Evolutionary conservation across 2,888 invertebrate genomes (phyloP).

Genomic region (Drymonia ruficornis): DNA sequence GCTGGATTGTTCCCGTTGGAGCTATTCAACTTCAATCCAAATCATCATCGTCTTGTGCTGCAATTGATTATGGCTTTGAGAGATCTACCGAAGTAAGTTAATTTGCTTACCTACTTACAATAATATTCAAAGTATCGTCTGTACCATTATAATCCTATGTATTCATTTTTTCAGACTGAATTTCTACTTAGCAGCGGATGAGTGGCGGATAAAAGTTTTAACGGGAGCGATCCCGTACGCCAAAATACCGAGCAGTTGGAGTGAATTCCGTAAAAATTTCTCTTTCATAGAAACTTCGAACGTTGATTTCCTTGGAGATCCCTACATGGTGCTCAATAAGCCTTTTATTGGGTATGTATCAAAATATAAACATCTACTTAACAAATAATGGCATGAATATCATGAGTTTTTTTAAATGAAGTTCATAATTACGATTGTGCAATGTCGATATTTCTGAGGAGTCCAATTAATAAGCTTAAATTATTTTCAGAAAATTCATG

Average conservation of each 20-base stretch:
- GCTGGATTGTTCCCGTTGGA: slow-evolving; percentile 75
- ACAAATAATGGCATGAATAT: too few species aligned
- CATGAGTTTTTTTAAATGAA: too few species aligned
- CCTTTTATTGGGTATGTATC: slow-evolving; percentile 80
- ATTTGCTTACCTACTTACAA: background rate
- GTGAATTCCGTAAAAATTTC: slow-evolving; percentile 76
- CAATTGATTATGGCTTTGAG: slow-evolving; percentile 81
- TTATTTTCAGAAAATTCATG: slow-evolving; percentile 81
- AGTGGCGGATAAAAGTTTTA: slow-evolving; percentile 80
- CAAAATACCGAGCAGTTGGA: slow-evolving; percentile 75
- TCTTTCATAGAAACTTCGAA: slow-evolving; percentile 73
- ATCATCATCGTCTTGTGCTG: slow-evolving; percentile 75
- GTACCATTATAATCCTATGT: too few species aligned
- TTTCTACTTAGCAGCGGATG: slow-evolving; percentile 83
- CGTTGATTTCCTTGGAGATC: slow-evolving; percentile 79
- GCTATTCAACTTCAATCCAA: slow-evolving; percentile 69
- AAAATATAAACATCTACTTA: background rate
- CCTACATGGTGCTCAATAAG: slow-evolving; percentile 78
- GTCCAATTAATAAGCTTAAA: too few species aligned
- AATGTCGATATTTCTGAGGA: too few species aligned
- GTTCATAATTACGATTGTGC: too few species aligned
- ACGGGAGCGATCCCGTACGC: slow-evolving; percentile 63
- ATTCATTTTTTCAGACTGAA: slow-evolving; percentile 68
- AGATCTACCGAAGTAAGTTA: slow-evolving; percentile 80
- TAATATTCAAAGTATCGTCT: too few species aligned